Base-by-base conservation (phyloP, 1,140 invertebrate species). In the Drosophila insularis region DNA sequence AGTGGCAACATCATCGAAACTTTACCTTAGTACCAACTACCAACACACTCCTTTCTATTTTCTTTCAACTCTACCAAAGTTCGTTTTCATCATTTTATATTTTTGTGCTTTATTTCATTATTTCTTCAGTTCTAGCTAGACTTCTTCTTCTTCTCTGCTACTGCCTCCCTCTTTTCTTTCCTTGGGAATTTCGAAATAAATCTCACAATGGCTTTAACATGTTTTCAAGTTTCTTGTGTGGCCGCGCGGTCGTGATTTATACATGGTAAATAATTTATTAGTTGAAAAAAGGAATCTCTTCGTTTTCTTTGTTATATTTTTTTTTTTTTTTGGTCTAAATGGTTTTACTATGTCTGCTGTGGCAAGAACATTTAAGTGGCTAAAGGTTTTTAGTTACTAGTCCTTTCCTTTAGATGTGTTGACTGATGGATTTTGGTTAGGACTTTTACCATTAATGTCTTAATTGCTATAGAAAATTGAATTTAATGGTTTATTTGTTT, bases 231-330 rank as follows among this genome's bases (percentile, higher is more conserved):
- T 76, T 78, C 60, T 68, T 67, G 74, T 67, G 62, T 58, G 35
- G 46, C 61, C 71, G 35, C 63, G 63, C 58, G 14, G n/a, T 53
- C 62, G 58, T 81, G 77, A 81, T 81, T 81, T 81, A 80, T 81
- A 80, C 77, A 81, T 77, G 69, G 40, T 73, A 80, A 81, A 81
- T 81, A 81, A 81, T 81, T 81, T 81, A 81, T 81, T 80, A 67
- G 66, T 53, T 21, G 35, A 62, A 66, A 63, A 68, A 17, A 11
- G 43, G 43, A 50, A 50, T 50, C 43, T 50, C 14, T 46, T 46
- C 17, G 27, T 8, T 50, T 50, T 50, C 17, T 68, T 70, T 35
- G 60, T 37, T 27, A 8, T 14, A 6, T 23, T 27, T 37, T 60
- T 59, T 59, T 32, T 27, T 27, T 27, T 27, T 27, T 27, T 27